A percentile compares a stretch with the other conserved stretches of the same genome.
Conservation (phyloP, 2,888 invertebrate genomes). For the Phasia obesa region DNA sequence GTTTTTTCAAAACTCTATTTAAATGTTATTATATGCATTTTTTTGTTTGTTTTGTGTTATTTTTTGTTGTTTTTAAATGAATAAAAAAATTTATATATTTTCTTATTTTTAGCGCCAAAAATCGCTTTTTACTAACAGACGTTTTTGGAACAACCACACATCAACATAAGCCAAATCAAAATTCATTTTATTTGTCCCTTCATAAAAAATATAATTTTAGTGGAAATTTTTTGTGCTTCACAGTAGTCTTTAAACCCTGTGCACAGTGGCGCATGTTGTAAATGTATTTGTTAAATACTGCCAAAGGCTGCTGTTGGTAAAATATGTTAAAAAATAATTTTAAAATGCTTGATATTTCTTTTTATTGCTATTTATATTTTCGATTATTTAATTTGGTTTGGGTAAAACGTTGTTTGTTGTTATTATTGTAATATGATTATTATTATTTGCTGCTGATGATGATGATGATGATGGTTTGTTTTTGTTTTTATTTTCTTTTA, state of each 20-base stretch:
- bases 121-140: no score
- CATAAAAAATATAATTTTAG: not conserved
- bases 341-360: conserved; percentile 55
- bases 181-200: not conserved
- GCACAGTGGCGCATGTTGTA: not conserved
- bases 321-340: conserved; percentile 64
- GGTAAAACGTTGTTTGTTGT: conserved; percentile 25
- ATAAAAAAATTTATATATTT: no score
- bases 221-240: not conserved
- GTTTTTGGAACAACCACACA: no score
- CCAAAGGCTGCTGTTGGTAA: conserved; percentile 54
- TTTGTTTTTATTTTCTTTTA: conserved; percentile 19
- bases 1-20: no score
- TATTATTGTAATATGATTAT: conserved; percentile 38
- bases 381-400: conserved; percentile 61
- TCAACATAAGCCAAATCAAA: no score
- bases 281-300: conserved; percentile 22
- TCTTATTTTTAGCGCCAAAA: no score
- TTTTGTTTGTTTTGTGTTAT: not conserved
- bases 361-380: conserved; percentile 44
- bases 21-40: not conserved
- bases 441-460: conserved; percentile 53
- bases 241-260: conserved; percentile 2
- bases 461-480: conserved; percentile 54
- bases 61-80: no score